Base-by-base conservation (phyloP, 2,888 invertebrate genomes). In the Caenorhabditis panamensis region DNA sequence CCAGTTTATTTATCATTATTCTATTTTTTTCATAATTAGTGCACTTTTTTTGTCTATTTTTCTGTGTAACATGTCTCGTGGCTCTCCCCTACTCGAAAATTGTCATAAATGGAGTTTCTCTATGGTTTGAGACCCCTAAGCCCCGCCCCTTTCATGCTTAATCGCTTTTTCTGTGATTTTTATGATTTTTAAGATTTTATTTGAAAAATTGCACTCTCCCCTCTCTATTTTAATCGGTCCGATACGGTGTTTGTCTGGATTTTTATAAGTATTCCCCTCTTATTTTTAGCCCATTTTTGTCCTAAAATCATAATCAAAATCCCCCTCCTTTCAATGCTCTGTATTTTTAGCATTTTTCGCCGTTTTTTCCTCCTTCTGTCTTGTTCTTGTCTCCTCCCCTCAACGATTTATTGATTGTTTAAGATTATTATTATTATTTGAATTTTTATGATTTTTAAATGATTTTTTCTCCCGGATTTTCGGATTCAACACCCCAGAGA, bases 61-160 rank as follows among this genome's bases (percentile, higher is more conserved):
- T 41, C 3, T 3, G 41, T 13, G 13, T 41, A 16, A 41, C 5
- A 41, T 9, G 5, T 41, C 13, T 41, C 41, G 13, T 41, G 8
- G 9, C 41, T 26, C 53, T 26, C 13, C 16, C 16, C 26, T n/a
- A n/a, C 53, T 16, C 26, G 2, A 53, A 26, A 53, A 26, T 13
- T 26, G 53, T 26, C 53, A 24, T 53, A 53, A 53, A 26, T 53
- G 53, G 24, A 53, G 26, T 53, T 53, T n/a, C n/a, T 53, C 26
- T 26, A 53, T 13, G 24, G 53, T 53, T 53, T 53, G 53, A 26
- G 26, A 26, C 26, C 26, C 26, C 9, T 9, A 31, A 9, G 4
- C 31, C 9, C 31, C 31, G 4, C 31, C 31, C 31, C 59, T 58
- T 53, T 58, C 58, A 62, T 67, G 66, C 61, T 76, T 67, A 67